Evolutionary conservation across 2,888 invertebrate genomes (phyloP).

Genomic region (Lamellibrachia columna): DNA sequence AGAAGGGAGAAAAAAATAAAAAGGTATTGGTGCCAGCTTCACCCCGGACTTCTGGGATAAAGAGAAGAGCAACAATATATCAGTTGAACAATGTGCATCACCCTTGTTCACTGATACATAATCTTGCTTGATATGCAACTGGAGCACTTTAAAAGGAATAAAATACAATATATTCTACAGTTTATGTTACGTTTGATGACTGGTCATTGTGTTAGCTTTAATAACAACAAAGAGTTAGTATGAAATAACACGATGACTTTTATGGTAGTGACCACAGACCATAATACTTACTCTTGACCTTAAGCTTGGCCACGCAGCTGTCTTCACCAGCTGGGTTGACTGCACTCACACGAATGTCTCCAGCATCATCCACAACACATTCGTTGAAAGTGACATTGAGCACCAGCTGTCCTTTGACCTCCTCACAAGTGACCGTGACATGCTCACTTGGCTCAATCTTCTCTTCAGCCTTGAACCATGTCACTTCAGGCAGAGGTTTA

Average conservation of each 20-base stretch:
- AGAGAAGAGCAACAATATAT: background rate
- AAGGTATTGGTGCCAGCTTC: too few species aligned
- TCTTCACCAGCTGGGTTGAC: constrained; percentile 42
- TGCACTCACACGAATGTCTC: constrained; percentile 81
- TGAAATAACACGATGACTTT: background rate
- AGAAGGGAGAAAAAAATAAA: too few species aligned
- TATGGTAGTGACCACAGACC: background rate
- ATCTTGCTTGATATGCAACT: constrained; percentile 59
- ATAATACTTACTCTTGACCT: constrained; percentile 79
- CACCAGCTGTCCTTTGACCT: constrained; percentile 42
- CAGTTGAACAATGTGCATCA: background rate
- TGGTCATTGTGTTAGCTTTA: background rate
- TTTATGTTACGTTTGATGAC: too few species aligned
- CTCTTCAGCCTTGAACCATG: constrained; percentile 72
- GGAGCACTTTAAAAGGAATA: too few species aligned
- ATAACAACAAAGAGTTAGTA: background rate
- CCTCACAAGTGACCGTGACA: constrained; percentile 29
- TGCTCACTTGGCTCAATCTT: constrained; percentile 41
- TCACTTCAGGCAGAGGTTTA: constrained; percentile 86
- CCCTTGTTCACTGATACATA: background rate
- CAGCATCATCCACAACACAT: constrained; percentile 82
- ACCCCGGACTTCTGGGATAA: too few species aligned
- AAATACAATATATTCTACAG: too few species aligned
- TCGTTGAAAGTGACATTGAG: constrained; percentile 63
- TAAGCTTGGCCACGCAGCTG: constrained; percentile 69